Percentiles rank a stretch among this genome's conserved stretches.
phyloP scores from a whole-genome alignment of 2,888 invertebrate species.

The Drosophila engyochracea region DNA sequence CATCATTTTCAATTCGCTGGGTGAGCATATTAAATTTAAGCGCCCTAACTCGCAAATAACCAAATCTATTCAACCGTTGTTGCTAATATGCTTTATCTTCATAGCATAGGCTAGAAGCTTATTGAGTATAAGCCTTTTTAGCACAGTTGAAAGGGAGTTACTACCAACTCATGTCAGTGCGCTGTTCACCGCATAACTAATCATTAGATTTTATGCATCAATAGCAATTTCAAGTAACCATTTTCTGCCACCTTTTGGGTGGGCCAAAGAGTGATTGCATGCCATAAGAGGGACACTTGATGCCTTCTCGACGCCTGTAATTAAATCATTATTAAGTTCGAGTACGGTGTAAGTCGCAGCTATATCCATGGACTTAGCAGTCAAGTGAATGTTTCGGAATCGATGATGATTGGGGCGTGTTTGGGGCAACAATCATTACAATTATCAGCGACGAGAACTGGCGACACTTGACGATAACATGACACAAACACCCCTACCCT shows the following conservation, averaged over 20 bases:
- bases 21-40: neutral
- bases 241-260: neutral
- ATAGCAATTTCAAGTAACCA: neutral
- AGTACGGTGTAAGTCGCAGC: constrained; percentile 29
- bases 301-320: constrained; percentile 48
- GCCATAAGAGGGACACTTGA: constrained; percentile 25
- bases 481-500: neutral
- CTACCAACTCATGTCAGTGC: neutral
- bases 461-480: constrained; percentile 69
- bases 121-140: neutral
- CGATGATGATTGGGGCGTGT: constrained; percentile 46
- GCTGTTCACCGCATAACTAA: neutral
- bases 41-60: neutral
- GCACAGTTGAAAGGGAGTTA: neutral
- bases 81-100: neutral
- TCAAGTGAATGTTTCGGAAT: constrained; percentile 6
- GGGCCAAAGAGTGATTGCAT: constrained; percentile 2
- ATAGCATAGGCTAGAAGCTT: neutral
- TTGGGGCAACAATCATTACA: constrained; percentile 47
- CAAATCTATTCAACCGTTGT: neutral
- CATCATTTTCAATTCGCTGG: neutral
- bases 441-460: constrained; percentile 62
- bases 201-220: neutral
- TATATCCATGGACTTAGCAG: constrained; percentile 8
- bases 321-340: constrained; percentile 70